phyloP scores from a whole-genome alignment of 2,888 invertebrate genomes.

The Polydrusus tereticollis region DNA sequence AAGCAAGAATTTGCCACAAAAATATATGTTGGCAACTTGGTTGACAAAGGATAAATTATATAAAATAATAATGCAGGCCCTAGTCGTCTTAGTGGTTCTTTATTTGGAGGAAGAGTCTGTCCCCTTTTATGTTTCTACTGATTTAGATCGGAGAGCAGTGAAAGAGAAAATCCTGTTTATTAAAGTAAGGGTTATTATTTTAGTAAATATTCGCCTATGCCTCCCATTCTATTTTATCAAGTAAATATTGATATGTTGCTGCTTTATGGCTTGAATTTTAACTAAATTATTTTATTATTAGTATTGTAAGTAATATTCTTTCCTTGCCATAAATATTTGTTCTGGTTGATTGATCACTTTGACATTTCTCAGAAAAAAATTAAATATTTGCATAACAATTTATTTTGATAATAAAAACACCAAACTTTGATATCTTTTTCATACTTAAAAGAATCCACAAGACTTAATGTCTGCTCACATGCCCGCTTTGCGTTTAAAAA shows the following conservation, averaged over 20 bases:
- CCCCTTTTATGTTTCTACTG: constrained; percentile 6
- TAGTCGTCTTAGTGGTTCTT: constrained; percentile 10
- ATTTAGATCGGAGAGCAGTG: background rate
- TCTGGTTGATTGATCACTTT: too few species aligned
- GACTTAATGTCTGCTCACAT: too few species aligned
- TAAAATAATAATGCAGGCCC: constrained; percentile 8
- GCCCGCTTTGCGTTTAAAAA: too few species aligned
- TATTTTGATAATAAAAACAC: too few species aligned
- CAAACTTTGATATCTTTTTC: too few species aligned
- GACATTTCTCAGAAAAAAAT: too few species aligned
- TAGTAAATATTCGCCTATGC: background rate
- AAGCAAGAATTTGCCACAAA: background rate
- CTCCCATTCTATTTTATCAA: background rate
- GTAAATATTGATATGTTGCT: background rate
- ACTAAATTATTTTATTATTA: background rate
- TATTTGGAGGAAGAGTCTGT: background rate
- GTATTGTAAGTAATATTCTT: too few species aligned
- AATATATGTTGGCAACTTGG: background rate
- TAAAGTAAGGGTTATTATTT: constrained; percentile 7
- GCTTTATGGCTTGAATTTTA: background rate
- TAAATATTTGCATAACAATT: too few species aligned
- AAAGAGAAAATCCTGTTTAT: background rate
- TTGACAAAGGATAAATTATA: constrained; percentile 14
- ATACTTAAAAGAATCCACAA: too few species aligned
- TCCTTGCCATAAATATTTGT: too few species aligned